These are phyloP conservation scores for Polydesmus complanatus DNA, from an alignment of 2,888 invertebrate species.

Conservation along the genomic window DNA sequence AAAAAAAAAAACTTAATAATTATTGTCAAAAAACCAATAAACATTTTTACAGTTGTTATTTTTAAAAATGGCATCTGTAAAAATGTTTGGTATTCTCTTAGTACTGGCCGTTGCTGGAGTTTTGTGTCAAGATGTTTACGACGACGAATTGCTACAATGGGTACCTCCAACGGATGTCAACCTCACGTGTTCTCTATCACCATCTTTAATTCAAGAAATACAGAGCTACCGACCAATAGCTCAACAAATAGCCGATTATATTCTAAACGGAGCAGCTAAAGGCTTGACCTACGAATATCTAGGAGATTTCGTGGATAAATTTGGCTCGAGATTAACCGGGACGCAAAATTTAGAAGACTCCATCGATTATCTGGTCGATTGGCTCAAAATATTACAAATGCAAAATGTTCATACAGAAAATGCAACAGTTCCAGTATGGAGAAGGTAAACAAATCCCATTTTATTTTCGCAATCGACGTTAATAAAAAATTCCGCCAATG, in stretches of 20 bases:
- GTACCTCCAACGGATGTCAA: too few relatives aligned
- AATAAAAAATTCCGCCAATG: too few relatives aligned
- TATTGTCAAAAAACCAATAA: too few relatives aligned
- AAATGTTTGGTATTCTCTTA: too few relatives aligned
- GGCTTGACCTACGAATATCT: slow-evolving; percentile 3
- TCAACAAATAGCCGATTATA: not conserved
- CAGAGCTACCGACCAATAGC: slow-evolving; percentile 1
- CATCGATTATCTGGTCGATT: slow-evolving; percentile 9
- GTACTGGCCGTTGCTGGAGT: too few relatives aligned
- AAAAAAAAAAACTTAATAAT: too few relatives aligned
- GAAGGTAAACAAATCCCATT: slow-evolving; percentile 11
- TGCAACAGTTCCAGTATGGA: slow-evolving; percentile 11
- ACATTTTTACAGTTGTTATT: too few relatives aligned
- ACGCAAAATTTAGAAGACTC: slow-evolving; percentile 10
- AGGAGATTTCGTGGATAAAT: slow-evolving; percentile 7
- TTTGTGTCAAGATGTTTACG: too few relatives aligned
- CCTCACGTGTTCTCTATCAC: slow-evolving; percentile 4
- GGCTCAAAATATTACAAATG: not conserved
- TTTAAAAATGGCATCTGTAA: too few relatives aligned
- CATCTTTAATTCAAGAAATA: slow-evolving; percentile 6
- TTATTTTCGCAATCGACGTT: too few relatives aligned
- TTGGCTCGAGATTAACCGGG: slow-evolving; percentile 6
- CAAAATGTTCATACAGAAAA: slow-evolving; percentile 13
- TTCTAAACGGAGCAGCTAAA: slow-evolving; percentile 6
- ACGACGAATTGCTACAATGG: too few relatives aligned